phyloP scores from a whole-genome alignment of 2,888 invertebrate species.

The Julus scanicus region DNA sequence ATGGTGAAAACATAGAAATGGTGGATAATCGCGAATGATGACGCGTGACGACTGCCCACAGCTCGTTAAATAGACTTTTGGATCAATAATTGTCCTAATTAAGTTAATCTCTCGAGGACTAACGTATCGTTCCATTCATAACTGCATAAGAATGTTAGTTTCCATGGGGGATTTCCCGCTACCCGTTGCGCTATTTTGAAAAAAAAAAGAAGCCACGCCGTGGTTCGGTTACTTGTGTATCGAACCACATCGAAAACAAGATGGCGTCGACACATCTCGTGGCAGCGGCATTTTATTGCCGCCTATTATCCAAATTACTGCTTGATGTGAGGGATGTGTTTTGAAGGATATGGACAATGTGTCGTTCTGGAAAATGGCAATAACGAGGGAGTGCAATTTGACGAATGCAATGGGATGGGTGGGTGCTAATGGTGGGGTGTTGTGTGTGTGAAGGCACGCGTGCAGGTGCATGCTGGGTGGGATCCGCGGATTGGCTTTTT shows the following conservation, averaged over 20 bases:
- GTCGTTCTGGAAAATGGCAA: constrained; percentile 20
- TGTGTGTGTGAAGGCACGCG: constrained; percentile 12
- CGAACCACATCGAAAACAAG: constrained; percentile 9
- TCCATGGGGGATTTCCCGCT: neutral
- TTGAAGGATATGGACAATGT: constrained; percentile 23
- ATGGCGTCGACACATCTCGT: neutral
- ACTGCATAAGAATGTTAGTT: neutral
- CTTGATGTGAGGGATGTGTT: constrained; percentile 29
- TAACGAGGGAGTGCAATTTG: constrained; percentile 29
- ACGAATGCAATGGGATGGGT: neutral
- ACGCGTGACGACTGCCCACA: neutral
- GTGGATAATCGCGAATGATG: neutral
- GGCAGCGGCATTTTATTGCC: neutral
- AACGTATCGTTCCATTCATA: neutral
- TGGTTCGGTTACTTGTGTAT: neutral
- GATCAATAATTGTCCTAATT: constrained; percentile 29
- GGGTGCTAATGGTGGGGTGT: neutral
- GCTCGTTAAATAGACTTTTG: neutral
- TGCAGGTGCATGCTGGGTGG: constrained; percentile 39
- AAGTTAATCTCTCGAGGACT: neutral
- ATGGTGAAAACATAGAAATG: neutral
- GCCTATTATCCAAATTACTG: constrained; percentile 35
- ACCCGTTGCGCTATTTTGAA: neutral
- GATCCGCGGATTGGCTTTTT: neutral
- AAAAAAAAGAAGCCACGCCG: neutral